Conservation (phyloP, 2,888 invertebrate genomes). For the Graphium colonna region DNA sequence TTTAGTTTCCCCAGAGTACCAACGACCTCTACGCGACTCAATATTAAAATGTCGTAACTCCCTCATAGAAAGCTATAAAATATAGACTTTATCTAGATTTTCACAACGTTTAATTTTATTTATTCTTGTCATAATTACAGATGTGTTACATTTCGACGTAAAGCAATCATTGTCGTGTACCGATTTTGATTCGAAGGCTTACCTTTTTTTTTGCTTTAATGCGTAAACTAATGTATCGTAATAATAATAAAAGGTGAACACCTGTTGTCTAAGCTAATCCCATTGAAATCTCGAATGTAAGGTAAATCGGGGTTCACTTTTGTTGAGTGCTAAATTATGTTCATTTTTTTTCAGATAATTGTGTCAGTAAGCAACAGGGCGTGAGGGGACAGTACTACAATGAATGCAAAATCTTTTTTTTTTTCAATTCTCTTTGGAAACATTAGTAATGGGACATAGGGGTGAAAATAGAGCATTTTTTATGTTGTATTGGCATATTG, state of each 20-base stretch:
- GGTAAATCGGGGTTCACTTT: constrained; percentile 48
- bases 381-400: too few species aligned
- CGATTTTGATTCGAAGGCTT: constrained; percentile 73
- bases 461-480: too few species aligned
- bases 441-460: too few species aligned
- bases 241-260: constrained; percentile 71
- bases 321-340: constrained; percentile 42
- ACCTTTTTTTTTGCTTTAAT: constrained; percentile 59
- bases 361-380: too few species aligned
- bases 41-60: constrained; percentile 51
- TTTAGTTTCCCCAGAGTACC: constrained; percentile 80
- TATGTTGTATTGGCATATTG: too few species aligned
- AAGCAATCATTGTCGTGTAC: constrained; percentile 78
- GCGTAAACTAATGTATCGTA: constrained; percentile 73
- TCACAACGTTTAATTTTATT: constrained; percentile 42
- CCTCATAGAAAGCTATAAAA: too few species aligned
- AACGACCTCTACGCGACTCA: constrained; percentile 68
- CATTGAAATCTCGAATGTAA: constrained; percentile 52
- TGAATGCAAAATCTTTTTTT: too few species aligned
- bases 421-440: too few species aligned
- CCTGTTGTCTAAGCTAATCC: constrained; percentile 63
- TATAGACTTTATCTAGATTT: constrained; percentile 40
- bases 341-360: constrained; percentile 33
- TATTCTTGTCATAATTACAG: constrained; percentile 46
- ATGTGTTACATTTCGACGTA: constrained; percentile 70